These are phyloP conservation scores for Anabacerthia variegaticeps DNA, from an alignment of 2,797 vertebrate genomes.

Conservation along the genomic window DNA sequence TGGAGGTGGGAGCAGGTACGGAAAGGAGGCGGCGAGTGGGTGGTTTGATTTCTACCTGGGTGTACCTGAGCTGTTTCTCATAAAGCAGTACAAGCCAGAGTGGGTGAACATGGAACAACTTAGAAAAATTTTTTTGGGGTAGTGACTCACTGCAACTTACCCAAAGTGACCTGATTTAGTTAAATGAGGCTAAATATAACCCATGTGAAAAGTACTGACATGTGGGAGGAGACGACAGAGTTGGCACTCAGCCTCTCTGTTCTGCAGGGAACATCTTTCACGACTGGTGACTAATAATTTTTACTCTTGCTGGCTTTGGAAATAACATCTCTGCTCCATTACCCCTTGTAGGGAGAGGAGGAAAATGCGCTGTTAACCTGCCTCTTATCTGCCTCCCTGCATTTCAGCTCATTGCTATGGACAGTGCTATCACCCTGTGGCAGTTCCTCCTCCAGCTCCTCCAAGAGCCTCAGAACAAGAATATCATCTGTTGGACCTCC, in stretches of 20 bases:
- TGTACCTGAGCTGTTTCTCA: conserved; percentile 8
- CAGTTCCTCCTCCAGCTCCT: conserved; percentile 98
- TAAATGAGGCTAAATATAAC: conserved; percentile 69
- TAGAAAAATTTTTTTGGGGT: background rate
- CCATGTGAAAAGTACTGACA: conserved; percentile 65
- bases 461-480: conserved; percentile 89
- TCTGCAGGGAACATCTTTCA: conserved; percentile 37
- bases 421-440: conserved; percentile 98
- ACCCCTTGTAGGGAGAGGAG: background rate
- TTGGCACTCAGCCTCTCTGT: conserved; percentile 29
- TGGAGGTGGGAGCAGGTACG: background rate
- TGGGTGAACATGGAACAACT: conserved; percentile 35
- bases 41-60: background rate
- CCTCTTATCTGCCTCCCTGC: background rate
- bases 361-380: background rate
- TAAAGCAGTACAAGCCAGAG: background rate
- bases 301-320: conserved; percentile 39
- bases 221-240: conserved; percentile 38
- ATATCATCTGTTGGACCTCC: conserved; percentile 96
- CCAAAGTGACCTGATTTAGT: conserved; percentile 72
- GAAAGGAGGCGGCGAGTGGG: background rate
- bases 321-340: conserved; percentile 9
- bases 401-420: conserved; percentile 85
- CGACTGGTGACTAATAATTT: conserved; percentile 32
- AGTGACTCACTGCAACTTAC: conserved; percentile 63